A percentile compares a stretch with the other conserved stretches of the same genome.
Evolutionary conservation across 1,140 invertebrate genomes (phyloP).

Genomic region (Hydropsyche tenuis): DNA sequence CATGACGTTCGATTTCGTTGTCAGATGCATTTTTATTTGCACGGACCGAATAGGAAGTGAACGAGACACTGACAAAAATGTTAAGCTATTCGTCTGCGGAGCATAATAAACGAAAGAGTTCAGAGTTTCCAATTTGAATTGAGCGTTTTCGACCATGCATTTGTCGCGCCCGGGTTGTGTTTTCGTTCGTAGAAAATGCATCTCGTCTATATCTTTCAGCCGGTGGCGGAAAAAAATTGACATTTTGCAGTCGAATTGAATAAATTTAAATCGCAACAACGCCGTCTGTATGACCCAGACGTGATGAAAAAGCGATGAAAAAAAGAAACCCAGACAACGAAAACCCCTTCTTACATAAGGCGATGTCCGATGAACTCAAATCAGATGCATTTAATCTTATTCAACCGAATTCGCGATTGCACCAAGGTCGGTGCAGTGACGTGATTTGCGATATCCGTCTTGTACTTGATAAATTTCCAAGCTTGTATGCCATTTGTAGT

Average conservation of each 20-base stretch:
- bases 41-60: conserved; percentile 10
- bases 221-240: neutral
- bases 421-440: conserved; percentile 29
- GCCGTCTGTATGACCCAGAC: conserved; percentile 32
- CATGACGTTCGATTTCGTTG: no score
- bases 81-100: neutral
- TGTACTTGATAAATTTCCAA: no score
- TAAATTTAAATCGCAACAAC: conserved; percentile 38
- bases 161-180: neutral
- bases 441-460: neutral
- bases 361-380: conserved; percentile 22
- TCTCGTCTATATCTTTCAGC: conserved; percentile 20
- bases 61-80: conserved; percentile 2
- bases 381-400: conserved; percentile 29
- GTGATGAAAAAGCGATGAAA: conserved; percentile 23
- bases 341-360: neutral
- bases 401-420: conserved; percentile 26
- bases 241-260: conserved; percentile 30
- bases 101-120: conserved; percentile 4
- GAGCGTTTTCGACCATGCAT: conserved; percentile 20
- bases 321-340: neutral
- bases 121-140: conserved; percentile 17
- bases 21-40: no score
- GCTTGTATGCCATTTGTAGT: no score
- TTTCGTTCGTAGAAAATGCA: conserved; percentile 4